Evolutionary conservation across 2,888 invertebrate genomes (phyloP), one percentile per base, ranked within the genome.

Genomic region (Drosophila seclusa): DNA sequence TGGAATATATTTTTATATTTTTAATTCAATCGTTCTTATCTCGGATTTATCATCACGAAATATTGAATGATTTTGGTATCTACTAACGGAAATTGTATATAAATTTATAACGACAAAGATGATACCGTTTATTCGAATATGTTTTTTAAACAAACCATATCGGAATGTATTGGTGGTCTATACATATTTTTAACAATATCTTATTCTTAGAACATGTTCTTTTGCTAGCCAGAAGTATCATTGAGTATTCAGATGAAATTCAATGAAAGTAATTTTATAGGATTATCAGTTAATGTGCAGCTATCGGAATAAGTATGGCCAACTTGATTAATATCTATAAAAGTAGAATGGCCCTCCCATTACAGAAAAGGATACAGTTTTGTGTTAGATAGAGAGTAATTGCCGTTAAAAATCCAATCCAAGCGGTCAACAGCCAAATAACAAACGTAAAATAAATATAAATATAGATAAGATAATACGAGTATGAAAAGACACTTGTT

Each of bases 291-390:
- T 21, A 5, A 42, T 42, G 40, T 48, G 27, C 27, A 45, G 1
- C 27, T 48, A 48, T 18, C 18, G 24, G 6, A 5, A 54, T 27
- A 24, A 27, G 24, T 4, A 27, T 36, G 36, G 10, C 8, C 4
- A 27, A 13, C n/a, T n/a, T 27, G 54, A 54, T 38, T 18, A 27
- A 54, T 27, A 54, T 38, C 54, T 40, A 40, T 40, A 40, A 16
- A 40, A 29, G n/a, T 16, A 6, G 5, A 16, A 52, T 21, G n/a
- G 4, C 13, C 31, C 13, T 52, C 21, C 16, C 27, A 31, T n/a
- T 27, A 18, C 52, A 31, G 36, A 27, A 2, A 4, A 29, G 13
- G 8, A 38, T 55, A 13, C 10, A 36, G 27, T 40, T 16, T n/a
- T 29, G 4, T 38, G 4, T 38, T 29, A 53, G 16, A 53, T 11